These are phyloP conservation scores for Lissocephala sabroskyi DNA, from an alignment of 2,888 invertebrate genomes.

Conservation along the genomic window DNA sequence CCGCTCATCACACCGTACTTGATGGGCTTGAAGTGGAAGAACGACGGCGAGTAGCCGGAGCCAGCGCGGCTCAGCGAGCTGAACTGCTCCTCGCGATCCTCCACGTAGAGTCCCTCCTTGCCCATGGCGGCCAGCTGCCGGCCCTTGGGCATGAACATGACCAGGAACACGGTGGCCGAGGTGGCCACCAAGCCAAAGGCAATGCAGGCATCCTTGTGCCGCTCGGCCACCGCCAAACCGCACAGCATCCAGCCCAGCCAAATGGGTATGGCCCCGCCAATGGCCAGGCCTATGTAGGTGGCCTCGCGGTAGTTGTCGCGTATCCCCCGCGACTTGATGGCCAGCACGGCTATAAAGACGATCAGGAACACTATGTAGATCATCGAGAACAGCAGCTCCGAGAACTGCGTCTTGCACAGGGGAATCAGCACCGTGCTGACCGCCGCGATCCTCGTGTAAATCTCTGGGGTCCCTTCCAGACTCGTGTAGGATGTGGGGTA, in stretches of 20 bases:
- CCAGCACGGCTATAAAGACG: constrained; percentile 86
- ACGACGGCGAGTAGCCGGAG: constrained; percentile 91
- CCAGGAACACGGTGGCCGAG: constrained; percentile 87
- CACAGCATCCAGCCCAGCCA: constrained; percentile 90
- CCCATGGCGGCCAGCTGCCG: constrained; percentile 93
- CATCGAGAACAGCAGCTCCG: constrained; percentile 83
- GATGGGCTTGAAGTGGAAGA: constrained; percentile 93
- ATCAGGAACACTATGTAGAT: constrained; percentile 89
- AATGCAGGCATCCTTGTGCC: constrained; percentile 88
- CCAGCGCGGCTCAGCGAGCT: constrained; percentile 85
- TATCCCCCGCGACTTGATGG: constrained; percentile 88
- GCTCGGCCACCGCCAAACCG: constrained; percentile 84
- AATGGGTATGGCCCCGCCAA: constrained; percentile 88
- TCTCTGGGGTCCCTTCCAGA: constrained; percentile 52
- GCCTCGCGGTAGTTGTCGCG: constrained; percentile 95
- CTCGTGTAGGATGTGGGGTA: constrained; percentile 52
- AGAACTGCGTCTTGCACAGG: constrained; percentile 79
- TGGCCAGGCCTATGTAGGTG: constrained; percentile 91
- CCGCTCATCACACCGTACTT: constrained; percentile 81
- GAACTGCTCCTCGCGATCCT: constrained; percentile 86
- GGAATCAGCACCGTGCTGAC: constrained; percentile 70
- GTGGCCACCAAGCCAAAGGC: constrained; percentile 91
- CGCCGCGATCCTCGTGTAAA: constrained; percentile 64
- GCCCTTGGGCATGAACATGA: constrained; percentile 96
- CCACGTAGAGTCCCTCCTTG: constrained; percentile 87